Percentiles rank a stretch among this genome's conserved stretches.
Evolutionary conservation across 2,888 invertebrate species (phyloP).

Genomic region (Druceiella hillmani): DNA sequence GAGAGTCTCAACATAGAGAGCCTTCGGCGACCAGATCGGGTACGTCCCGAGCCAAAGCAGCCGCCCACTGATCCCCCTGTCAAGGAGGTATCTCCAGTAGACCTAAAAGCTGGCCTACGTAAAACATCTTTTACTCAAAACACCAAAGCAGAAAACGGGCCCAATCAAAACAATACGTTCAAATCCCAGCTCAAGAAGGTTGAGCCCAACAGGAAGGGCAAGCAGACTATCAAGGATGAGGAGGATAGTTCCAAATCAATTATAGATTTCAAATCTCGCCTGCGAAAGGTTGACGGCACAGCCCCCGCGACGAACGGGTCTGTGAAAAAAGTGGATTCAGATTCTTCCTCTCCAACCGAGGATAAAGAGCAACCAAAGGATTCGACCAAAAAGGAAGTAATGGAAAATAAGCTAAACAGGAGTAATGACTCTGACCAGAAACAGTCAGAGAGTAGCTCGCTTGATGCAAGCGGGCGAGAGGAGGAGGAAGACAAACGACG

Average conservation of each 20-base stretch:
- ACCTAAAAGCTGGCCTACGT: constrained; percentile 48
- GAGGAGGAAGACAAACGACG: constrained; percentile 81
- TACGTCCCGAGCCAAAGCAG: constrained; percentile 18
- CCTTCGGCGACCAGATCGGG: constrained; percentile 35
- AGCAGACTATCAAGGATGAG: constrained; percentile 46
- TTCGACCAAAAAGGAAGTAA: constrained; percentile 29
- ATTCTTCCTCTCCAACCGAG: constrained; percentile 31
- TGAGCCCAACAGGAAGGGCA: constrained; percentile 59
- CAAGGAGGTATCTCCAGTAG: constrained; percentile 37
- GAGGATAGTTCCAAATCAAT: constrained; percentile 56
- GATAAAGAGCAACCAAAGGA: constrained; percentile 30
- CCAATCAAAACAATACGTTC: constrained; percentile 45
- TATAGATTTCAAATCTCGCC: constrained; percentile 77
- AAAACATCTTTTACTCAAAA: constrained; percentile 35
- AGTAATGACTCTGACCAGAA: constrained; percentile 45
- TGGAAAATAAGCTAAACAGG: constrained; percentile 21
- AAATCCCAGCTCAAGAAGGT: constrained; percentile 70
- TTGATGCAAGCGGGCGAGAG: constrained; percentile 36
- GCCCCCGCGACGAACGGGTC: constrained; percentile 35
- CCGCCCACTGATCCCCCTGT: constrained; percentile 26
- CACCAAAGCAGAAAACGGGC: constrained; percentile 30
- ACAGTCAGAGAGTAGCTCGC: constrained; percentile 34
- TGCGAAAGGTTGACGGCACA: constrained; percentile 70
- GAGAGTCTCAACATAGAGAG: constrained; percentile 72
- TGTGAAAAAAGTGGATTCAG: constrained; percentile 30